These are phyloP conservation scores for Sturnus vulgaris DNA, from an alignment of 2,113 vertebrate genomes.

Conservation along the genomic window DNA sequence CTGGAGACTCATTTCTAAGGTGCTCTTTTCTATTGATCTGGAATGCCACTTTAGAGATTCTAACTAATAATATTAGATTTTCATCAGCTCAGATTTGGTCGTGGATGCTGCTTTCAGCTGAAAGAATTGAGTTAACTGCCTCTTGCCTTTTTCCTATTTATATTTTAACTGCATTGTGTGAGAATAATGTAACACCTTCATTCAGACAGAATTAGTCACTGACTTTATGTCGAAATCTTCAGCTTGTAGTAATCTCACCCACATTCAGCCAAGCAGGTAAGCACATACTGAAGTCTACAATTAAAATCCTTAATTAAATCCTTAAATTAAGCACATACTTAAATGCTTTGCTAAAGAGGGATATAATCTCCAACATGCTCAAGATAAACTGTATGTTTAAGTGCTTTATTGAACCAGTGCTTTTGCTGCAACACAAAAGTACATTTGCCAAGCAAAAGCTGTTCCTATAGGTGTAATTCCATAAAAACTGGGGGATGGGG, in stretches of 20 bases:
- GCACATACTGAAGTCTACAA: conserved; percentile 46
- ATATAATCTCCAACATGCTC: conserved; percentile 44
- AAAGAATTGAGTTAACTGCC: background rate
- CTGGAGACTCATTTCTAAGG: background rate
- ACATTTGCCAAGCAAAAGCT: background rate
- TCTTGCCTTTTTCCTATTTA: background rate
- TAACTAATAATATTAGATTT: background rate
- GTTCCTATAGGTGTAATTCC: background rate
- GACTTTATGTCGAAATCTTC: conserved; percentile 11
- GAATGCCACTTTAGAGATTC: background rate
- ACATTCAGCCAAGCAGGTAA: conserved; percentile 52
- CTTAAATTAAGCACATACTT: conserved; percentile 62
- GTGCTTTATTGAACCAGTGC: conserved; percentile 20
- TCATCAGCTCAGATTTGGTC: background rate
- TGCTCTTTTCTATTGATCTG: background rate
- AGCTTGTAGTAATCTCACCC: conserved; percentile 19
- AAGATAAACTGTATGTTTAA: conserved; percentile 51
- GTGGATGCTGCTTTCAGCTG: background rate
- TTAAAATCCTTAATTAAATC: conserved; percentile 68
- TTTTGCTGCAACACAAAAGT: background rate
- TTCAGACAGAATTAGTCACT: conserved; percentile 2
- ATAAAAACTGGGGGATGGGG: background rate
- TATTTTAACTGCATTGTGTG: background rate
- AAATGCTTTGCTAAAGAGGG: conserved; percentile 52
- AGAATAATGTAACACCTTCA: background rate